A percentile compares a stretch with the other conserved stretches of the same genome.
Evolutionary conservation across 2,888 invertebrate genomes (phyloP).

Genomic region (Craniophora ligustri): DNA sequence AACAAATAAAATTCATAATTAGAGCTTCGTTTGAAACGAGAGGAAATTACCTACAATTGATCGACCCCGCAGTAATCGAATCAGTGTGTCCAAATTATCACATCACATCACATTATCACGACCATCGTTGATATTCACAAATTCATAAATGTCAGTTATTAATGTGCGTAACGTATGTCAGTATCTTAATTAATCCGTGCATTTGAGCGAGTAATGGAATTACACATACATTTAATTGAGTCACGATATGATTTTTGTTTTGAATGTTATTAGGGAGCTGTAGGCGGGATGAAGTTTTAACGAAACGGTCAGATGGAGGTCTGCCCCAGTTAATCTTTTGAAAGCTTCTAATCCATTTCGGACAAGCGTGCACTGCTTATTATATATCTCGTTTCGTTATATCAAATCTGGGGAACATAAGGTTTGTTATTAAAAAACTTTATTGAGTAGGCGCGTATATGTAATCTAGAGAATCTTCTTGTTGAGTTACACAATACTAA

Average conservation of each 20-base stretch:
- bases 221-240: constrained; percentile 59
- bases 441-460: no score
- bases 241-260: constrained; percentile 71
- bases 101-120: constrained; percentile 62
- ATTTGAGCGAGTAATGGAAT: constrained; percentile 46
- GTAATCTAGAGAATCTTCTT: no score
- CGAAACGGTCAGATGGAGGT: constrained; percentile 73
- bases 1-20: constrained; percentile 76
- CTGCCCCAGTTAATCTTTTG: constrained; percentile 77
- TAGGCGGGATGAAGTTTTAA: constrained; percentile 69
- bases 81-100: constrained; percentile 64
- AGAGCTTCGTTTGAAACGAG: constrained; percentile 60
- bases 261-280: constrained; percentile 67
- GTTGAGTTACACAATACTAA: no score
- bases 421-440: constrained; percentile 16
- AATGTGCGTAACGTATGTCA: constrained; percentile 15
- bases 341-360: constrained; percentile 77
- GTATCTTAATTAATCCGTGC: constrained; percentile 36
- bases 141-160: neutral
- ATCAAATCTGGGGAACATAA: constrained; percentile 27
- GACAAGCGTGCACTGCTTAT: constrained; percentile 60
- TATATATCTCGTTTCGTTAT: constrained; percentile 47
- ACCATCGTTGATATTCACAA: constrained; percentile 19
- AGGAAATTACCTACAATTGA: constrained; percentile 67
- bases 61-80: constrained; percentile 65